Conservation (phyloP, 1,140 invertebrate species). For the Drosophila prosaltans region DNA sequence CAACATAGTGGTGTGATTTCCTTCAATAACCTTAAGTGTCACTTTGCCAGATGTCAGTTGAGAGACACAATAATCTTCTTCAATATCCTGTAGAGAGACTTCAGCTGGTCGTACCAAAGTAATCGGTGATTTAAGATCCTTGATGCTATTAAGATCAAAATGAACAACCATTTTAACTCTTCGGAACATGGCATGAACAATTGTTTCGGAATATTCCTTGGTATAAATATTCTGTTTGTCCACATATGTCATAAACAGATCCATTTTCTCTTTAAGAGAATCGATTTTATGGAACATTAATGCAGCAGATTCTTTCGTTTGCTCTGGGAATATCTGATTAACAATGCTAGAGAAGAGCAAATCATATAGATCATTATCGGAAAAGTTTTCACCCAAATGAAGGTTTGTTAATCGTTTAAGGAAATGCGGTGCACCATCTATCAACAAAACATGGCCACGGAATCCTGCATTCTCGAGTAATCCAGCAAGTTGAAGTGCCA, state of each 20-base stretch:
- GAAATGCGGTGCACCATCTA: constrained; percentile 86
- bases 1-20: constrained; percentile 89
- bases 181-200: constrained; percentile 84
- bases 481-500: constrained; percentile 85
- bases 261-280: constrained; percentile 58
- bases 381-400: constrained; percentile 75
- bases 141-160: constrained; percentile 83
- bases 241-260: constrained; percentile 65
- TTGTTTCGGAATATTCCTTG: constrained; percentile 83
- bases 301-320: constrained; percentile 84
- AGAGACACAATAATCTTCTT: constrained; percentile 87
- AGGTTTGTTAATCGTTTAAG: constrained; percentile 83
- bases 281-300: constrained; percentile 69
- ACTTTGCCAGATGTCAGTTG: constrained; percentile 84
- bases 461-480: constrained; percentile 85
- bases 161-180: constrained; percentile 85
- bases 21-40: constrained; percentile 85
- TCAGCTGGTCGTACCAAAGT: constrained; percentile 87
- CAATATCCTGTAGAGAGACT: constrained; percentile 83
- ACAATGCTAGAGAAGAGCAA: constrained; percentile 84
- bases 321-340: constrained; percentile 84
- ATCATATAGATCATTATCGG: constrained; percentile 85
- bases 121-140: constrained; percentile 85
- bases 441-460: constrained; percentile 84
- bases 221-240: constrained; percentile 83